Percentiles rank a stretch among this genome's conserved stretches.
phyloP scores from a whole-genome alignment of 2,888 invertebrate species.

The Bugulina stolonifera region DNA sequence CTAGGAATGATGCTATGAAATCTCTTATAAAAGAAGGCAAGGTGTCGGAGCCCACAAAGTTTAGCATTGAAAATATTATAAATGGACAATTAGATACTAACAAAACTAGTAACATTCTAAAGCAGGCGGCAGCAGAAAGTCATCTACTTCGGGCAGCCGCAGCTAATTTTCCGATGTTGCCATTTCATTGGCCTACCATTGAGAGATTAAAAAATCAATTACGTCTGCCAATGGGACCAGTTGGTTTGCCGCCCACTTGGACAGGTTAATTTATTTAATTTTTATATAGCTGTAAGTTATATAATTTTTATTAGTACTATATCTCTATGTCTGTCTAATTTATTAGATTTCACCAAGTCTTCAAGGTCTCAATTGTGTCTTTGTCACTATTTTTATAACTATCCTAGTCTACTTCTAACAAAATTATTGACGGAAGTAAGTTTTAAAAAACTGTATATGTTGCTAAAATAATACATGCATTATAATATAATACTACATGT shows the following conservation, averaged over 20 bases:
- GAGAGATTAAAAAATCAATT: constrained; percentile 3
- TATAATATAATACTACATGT: too few relatives aligned
- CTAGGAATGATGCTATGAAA: constrained; percentile 4
- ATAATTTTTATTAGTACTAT: background rate
- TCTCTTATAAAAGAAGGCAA: constrained; percentile 19
- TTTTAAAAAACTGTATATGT: too few relatives aligned
- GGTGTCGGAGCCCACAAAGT: background rate
- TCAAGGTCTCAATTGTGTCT: too few relatives aligned
- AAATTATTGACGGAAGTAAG: too few relatives aligned
- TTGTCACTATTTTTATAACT: too few relatives aligned
- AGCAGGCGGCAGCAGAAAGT: background rate
- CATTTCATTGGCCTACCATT: constrained; percentile 1
- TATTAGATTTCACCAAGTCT: background rate
- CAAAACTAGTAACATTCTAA: background rate
- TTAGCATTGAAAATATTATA: constrained; percentile 19
- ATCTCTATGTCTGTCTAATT: background rate
- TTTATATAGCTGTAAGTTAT: too few relatives aligned
- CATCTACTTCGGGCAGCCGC: background rate
- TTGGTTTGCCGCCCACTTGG: background rate
- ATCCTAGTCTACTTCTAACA: too few relatives aligned
- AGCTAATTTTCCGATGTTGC: background rate
- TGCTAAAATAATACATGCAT: too few relatives aligned
- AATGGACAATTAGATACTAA: background rate
- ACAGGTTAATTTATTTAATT: background rate
- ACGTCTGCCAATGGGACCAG: background rate